Base-by-base conservation (phyloP, 2,113 vertebrate species). In the Chiloscyllium plagiosum region DNA sequence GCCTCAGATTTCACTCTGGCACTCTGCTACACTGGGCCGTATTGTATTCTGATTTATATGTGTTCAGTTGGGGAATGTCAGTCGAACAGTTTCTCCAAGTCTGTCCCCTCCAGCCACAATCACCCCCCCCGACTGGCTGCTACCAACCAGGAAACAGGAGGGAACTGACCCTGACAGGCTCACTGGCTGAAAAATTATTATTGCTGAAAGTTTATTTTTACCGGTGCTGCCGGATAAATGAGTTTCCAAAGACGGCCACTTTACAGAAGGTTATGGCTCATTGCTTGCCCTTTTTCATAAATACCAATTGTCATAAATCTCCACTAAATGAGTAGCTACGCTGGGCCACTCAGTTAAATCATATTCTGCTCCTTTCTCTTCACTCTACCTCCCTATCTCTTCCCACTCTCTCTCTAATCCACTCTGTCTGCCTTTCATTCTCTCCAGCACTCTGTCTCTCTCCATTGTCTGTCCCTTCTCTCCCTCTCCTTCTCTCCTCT, bases 71-170 rank as follows among this genome's bases (percentile, higher is more conserved):
- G 56, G 24, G 52, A 33, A 26, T 52, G 86, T 61, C 50, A 61
- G 87, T 65, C 12, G 15, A 90, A 90, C 50, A 89, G 56, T 56
- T 89, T 89, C 86, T 10, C 47, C 0, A 13, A 90, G 29, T 65
- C 52, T 65, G 87, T 90, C 52, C 87, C 87, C 87, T 90, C 10
- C 87, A 61, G 87, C 87, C 52, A 90, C 87, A 90, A 61, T 61
- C 52, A 15, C 33, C 47, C 26, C 13, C 33, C 22, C 52, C 10
- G 52, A n/a, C 87, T n/a, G 29, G 52, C 52, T 90, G 87, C 87
- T 65, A 12, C 4, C 26, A 56, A 61, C 50, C 87, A 56, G 87
- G 87, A 90, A 90, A 61, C 52, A 61, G 87, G 87, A 61, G 52
- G 13, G 29, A 56, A 90, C 87, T 65, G 87, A 90, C 52, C 42